Evolutionary conservation across 2,113 vertebrate genomes (phyloP), one percentile per base, ranked within the genome.

Genomic region (Chamaetylas fuelleborni): DNA sequence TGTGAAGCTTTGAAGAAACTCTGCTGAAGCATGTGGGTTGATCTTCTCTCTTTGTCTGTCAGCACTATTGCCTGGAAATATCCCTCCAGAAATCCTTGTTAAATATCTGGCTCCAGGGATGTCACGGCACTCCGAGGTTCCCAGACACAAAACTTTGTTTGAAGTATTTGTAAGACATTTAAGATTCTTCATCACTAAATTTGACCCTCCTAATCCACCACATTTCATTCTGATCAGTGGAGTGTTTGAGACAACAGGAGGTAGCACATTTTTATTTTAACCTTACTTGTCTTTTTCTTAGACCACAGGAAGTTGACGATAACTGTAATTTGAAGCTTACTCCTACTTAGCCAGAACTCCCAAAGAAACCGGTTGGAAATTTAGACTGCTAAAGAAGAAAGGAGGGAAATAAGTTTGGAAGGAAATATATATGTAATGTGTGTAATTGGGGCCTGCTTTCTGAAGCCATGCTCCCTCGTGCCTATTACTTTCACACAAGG

Each of bases 401-500:
- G 54, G 42, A 87, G 61, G 45, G 20, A 90, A 89, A 19, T n/a
- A 42, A 19, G 4, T 53, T 95, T 0, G 0, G 65, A 93, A 86
- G 64, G 81, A 92, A 96, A 92, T 77, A 57, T 42, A 65, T 76
- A 50, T 84, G 50, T 34, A 90, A 66, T 56, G 25, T 12, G 11
- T 51, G 4, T 77, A 93, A 90, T 56, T 90, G 17, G 64, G 36
- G 31, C 17, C 56, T 36, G 33, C 54, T 93, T 92, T 94, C 71
- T 92, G 76, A 86, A 96, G 34, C 81, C 71, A 86, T 74, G 47
- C n/a, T 95, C 85, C 40, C 79, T 82, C 0, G 18, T 90, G 60
- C 28, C 53, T 81, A 38, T 67, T 86, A 64, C 43, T 94, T 97
- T 95, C 66, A 94, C 95, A 92, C 60, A 38, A 85, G 91, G 91